A percentile compares a stretch with the other conserved stretches of the same genome.
Evolutionary conservation across 2,888 invertebrate genomes (phyloP).

Genomic region (Beris morrisii): DNA sequence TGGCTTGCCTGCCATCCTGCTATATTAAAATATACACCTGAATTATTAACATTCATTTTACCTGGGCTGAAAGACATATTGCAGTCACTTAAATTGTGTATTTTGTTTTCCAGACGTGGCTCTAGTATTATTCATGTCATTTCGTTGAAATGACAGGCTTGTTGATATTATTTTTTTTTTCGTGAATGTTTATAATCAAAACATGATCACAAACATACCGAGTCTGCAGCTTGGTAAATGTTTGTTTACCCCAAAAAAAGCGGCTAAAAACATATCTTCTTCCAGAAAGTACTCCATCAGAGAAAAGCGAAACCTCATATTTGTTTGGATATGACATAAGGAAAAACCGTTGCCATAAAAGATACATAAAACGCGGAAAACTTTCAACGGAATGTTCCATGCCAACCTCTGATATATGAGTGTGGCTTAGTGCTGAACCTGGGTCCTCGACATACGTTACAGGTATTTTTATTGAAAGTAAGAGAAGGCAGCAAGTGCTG

Average conservation of each 20-base stretch:
- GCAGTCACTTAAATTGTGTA: background rate
- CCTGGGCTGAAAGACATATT: background rate
- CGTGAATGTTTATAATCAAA: slow-evolving; percentile 28
- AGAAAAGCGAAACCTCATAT: slow-evolving; percentile 9
- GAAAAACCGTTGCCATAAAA: slow-evolving; percentile 14
- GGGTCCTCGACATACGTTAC: background rate
- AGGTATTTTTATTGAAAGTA: background rate
- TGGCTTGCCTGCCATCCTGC: background rate
- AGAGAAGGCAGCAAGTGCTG: background rate
- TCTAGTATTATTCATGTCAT: slow-evolving; percentile 19
- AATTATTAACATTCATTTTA: slow-evolving; percentile 24
- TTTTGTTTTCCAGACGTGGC: background rate
- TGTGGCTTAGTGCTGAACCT: background rate
- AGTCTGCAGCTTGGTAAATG: too few relatives aligned
- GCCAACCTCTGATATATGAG: slow-evolving; percentile 1
- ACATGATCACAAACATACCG: background rate
- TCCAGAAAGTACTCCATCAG: background rate
- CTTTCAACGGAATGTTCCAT: background rate
- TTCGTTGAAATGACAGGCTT: slow-evolving; percentile 18
- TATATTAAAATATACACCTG: slow-evolving; percentile 16
- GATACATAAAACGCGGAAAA: slow-evolving; percentile 13
- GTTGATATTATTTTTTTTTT: background rate
- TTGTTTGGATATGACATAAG: slow-evolving; percentile 16
- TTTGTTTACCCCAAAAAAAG: too few relatives aligned
- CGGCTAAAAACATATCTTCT: background rate